Evolutionary conservation across 1,140 invertebrate species (phyloP).

Genomic region (Adelges cooleyi): DNA sequence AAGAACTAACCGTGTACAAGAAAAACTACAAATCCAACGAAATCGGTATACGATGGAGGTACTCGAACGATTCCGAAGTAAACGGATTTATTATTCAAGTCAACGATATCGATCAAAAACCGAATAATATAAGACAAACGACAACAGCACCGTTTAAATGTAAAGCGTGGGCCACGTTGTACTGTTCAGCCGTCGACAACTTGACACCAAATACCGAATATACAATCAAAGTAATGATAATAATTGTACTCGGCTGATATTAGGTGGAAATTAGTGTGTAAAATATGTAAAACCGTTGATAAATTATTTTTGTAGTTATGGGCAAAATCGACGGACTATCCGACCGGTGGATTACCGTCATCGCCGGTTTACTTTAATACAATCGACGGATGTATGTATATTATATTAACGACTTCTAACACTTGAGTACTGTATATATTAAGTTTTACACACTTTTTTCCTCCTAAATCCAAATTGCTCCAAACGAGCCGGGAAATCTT

Average conservation of each 20-base stretch:
- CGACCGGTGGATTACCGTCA: neutral
- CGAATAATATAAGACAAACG: neutral
- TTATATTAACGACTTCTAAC: no score
- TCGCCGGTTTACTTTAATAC: neutral
- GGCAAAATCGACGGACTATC: neutral
- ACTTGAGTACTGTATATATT: no score
- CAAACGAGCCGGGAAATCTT: neutral
- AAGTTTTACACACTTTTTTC: no score
- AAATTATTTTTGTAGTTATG: neutral
- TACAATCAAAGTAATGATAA: neutral
- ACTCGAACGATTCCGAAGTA: neutral
- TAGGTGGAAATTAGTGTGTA: neutral
- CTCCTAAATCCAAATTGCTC: neutral
- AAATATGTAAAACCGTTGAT: no score
- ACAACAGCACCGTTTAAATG: neutral
- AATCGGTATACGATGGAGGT: conserved; percentile 5
- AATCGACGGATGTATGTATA: neutral
- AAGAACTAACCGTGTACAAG: neutral
- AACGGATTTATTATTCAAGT: neutral
- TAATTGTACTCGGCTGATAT: neutral
- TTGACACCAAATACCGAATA: neutral
- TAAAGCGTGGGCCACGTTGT: neutral
- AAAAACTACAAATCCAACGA: neutral
- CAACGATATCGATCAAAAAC: neutral
- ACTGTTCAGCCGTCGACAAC: neutral